Conservation (phyloP, 2,797 vertebrate genomes). For the Sebastes nivosus region DNA sequence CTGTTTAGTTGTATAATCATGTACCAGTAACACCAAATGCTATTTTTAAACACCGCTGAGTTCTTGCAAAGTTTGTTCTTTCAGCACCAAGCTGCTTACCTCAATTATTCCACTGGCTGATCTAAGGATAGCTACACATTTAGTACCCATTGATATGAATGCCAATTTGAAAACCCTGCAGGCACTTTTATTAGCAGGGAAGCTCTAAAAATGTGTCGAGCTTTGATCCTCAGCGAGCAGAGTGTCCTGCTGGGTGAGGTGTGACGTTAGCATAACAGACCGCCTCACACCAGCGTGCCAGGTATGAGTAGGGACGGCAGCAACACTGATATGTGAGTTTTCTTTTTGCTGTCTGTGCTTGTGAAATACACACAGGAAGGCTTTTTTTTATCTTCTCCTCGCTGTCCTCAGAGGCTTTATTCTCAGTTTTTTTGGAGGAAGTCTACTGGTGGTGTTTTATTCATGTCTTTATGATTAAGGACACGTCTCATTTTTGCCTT, state of each 20-base stretch:
- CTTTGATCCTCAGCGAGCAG: conserved; percentile 56
- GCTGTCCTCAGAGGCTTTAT: not conserved
- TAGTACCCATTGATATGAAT: conserved; percentile 38
- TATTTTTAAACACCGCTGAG: conserved; percentile 31
- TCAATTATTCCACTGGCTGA: conserved; percentile 33
- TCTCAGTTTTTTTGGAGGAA: not conserved
- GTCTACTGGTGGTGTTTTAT: not conserved
- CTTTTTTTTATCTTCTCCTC: not conserved
- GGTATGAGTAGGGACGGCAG: conserved; percentile 8
- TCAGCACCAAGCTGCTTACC: conserved; percentile 11
- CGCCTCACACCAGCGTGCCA: conserved; percentile 27
- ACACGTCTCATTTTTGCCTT: not conserved
- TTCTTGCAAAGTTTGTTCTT: conserved; percentile 30
- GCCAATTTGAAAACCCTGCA: conserved; percentile 29
- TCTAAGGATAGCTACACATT: conserved; percentile 34
- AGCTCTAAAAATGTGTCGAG: conserved; percentile 40
- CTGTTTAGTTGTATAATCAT: not conserved
- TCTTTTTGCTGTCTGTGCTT: not conserved
- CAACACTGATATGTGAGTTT: not conserved
- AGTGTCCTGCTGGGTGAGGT: conserved; percentile 44
- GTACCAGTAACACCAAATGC: not conserved
- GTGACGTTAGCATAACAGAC: conserved; percentile 54
- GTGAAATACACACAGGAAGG: not conserved
- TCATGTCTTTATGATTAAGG: not conserved
- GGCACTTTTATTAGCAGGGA: conserved; percentile 44